Base-by-base conservation (phyloP, 2,113 vertebrate genomes). In the Istiophorus platypterus region DNA sequence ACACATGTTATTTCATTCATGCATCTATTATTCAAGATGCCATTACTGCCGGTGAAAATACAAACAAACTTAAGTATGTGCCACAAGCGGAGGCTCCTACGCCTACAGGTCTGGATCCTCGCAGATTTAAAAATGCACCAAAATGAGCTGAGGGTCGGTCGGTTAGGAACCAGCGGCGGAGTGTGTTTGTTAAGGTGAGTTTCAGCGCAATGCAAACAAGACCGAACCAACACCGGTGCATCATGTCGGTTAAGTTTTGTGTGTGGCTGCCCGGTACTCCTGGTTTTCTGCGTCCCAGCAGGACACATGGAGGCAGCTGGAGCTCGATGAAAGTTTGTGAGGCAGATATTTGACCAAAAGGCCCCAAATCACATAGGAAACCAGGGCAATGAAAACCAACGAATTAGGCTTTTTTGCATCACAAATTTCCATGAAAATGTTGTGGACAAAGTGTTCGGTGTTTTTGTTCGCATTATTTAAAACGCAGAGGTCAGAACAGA, bases 401-500 rank as follows among this genome's bases (percentile, higher is more conserved):
- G 39, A 65, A 14, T 45, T 11, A 6, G 2, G 12, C 4, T 31
- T 51, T 22, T 31, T 51, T 22, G 17, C 65, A 7, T 56, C 22
- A 37, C 29, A 69, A 69, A 54, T 37, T 12, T n/a, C 49, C 11
- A 10, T 2, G 27, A 2, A 13, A 49, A 2, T 2, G 4, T 31
- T 3, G n/a, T 14, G 66, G 47, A 42, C 2, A 58, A 29, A 58
- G 11, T 31, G 14, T 13, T 14, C 6, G 11, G 11, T 27, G 2
- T 79, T 41, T 73, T 65, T 54, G 4, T 45, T 17, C n/a, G 8
- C 54, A n/a, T 62, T 29, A 22, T 34, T 66, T 24, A 51, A 51
- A 26, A 81, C 29, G 11, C 34, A 78, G 56, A 80, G 57, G 47
- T 34, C 65, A 61, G 70, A 66, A 13, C 13, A 59, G 29, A 14